phyloP scores from a whole-genome alignment of 1,140 invertebrate species.

The Tetranychus urticae region DNA sequence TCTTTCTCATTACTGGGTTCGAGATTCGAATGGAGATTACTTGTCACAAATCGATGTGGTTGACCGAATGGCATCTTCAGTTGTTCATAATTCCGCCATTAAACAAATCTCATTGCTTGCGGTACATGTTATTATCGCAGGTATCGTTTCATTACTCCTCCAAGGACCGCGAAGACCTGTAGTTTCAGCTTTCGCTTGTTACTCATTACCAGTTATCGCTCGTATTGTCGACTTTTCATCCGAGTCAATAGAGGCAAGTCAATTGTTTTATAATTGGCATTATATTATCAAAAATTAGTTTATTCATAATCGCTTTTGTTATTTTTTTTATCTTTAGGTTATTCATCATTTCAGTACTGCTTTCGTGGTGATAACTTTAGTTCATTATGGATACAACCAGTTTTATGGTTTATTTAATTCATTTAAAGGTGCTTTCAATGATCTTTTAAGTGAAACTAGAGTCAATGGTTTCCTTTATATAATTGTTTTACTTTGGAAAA shows the following conservation, averaged over 20 bases:
- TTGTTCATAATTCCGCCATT: too few relatives aligned
- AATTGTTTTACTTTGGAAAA: conserved; percentile 20
- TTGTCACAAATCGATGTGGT: not conserved
- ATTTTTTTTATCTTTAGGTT: conserved; percentile 11
- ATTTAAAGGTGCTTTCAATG: conserved; percentile 18
- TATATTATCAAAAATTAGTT: too few relatives aligned
- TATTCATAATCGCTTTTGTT: not conserved
- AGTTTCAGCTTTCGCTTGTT: conserved; percentile 21
- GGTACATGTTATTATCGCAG: conserved; percentile 22
- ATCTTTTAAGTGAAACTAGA: conserved; percentile 15
- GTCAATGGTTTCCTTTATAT: conserved; percentile 21
- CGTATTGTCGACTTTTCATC: conserved; percentile 23
- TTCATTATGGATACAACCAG: conserved; percentile 25
- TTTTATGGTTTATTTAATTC: conserved; percentile 22
- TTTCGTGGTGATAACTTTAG: conserved; percentile 21
- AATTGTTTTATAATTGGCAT: not conserved
- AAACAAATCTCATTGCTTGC: conserved; percentile 20
- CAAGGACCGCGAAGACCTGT: conserved; percentile 22
- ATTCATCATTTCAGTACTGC: conserved; percentile 26
- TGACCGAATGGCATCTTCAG: not conserved
- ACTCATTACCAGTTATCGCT: conserved; percentile 25
- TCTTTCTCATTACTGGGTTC: conserved; percentile 25
- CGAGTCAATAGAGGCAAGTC: conserved; percentile 15
- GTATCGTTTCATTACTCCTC: conserved; percentile 23
- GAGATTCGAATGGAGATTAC: not conserved